Base-by-base conservation (phyloP, 2,888 invertebrate species). In the Euzetes globulus region DNA sequence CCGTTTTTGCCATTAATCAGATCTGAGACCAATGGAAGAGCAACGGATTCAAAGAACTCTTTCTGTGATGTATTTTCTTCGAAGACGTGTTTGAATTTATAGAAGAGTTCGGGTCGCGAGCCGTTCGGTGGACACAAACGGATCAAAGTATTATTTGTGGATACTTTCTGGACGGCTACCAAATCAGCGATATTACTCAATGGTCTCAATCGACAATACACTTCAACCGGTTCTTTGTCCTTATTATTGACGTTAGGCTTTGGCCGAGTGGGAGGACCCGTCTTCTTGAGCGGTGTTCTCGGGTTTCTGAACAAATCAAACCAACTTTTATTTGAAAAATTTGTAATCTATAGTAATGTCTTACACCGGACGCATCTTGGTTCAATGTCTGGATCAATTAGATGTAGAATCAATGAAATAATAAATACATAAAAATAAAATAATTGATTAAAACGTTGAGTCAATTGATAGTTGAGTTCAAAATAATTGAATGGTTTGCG, bases 161-260 rank as follows among this genome's bases (percentile, higher is more conserved):
- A 2, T 4, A 82, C 47, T 15, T 82, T 79, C 58, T 81, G 81
- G 9, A 83, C 78, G 78, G 84, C 84, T 4, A 80, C 78, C 27
- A 84, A 85, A 19, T 88, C 87, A 72, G 87, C 86, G 13, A 80
- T 79, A 80, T 89, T 80, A 55, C 82, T 88, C 81, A 92, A 85
- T 0, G 94, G 94, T 15, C 92, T 86, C 19, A 96, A 83, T 25
- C 96, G 86, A 81, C 95, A 95, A 80, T 88, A 96, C 0, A 96
- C 96, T 84, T 93, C 88, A 0, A 94, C 91, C 0, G 92, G 89
- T 82, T 93, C 80, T 73, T 78, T 77, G 22, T 75, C 45, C n/a
- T 22, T 19, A 11, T 37, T 68, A 13, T 17, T 17, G 6, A 60
- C 9, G 5, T 17, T 33, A 17, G 75, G 75, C 22, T 75, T 75